These are phyloP conservation scores for Amphimallon solstitiale DNA, from an alignment of 2,888 invertebrate species.

Conservation along the genomic window DNA sequence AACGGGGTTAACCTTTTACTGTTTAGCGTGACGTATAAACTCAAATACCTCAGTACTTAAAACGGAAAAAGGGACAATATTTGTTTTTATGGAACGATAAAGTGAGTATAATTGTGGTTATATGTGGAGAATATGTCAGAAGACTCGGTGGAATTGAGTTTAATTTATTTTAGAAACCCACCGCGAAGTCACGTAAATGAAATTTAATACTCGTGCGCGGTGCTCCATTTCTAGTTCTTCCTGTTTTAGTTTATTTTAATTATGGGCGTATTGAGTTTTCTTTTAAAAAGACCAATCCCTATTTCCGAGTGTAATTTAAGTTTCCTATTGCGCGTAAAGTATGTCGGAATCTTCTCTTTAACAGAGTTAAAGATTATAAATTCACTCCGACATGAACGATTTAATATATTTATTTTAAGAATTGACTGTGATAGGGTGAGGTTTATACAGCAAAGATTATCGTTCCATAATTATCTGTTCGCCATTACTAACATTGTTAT, in stretches of 20 bases:
- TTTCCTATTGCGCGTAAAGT: background rate
- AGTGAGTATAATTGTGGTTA: conserved; percentile 19
- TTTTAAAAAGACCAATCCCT: conserved; percentile 11
- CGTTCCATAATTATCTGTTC: too few species aligned
- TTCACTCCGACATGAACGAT: too few species aligned
- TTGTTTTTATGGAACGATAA: conserved; percentile 27
- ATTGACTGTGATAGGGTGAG: too few species aligned
- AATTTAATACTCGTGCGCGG: conserved; percentile 7
- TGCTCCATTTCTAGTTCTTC: conserved; percentile 13
- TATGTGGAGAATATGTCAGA: conserved; percentile 2
- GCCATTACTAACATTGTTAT: too few species aligned
- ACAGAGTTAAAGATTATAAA: too few species aligned
- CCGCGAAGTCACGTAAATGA: conserved; percentile 20
- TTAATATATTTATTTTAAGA: too few species aligned
- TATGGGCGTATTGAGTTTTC: conserved; percentile 3
- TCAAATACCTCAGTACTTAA: conserved; percentile 16
- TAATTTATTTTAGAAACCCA: conserved; percentile 15
- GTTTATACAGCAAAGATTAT: too few species aligned
- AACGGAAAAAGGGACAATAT: conserved; percentile 15
- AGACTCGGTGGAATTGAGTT: background rate
- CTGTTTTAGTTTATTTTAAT: background rate
- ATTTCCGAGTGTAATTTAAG: background rate
- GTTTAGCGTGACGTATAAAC: conserved; percentile 16
- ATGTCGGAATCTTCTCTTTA: too few species aligned
- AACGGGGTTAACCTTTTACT: conserved; percentile 16